Evolutionary conservation across 2,113 vertebrate species (phyloP).

Genomic region (Riparia riparia): DNA sequence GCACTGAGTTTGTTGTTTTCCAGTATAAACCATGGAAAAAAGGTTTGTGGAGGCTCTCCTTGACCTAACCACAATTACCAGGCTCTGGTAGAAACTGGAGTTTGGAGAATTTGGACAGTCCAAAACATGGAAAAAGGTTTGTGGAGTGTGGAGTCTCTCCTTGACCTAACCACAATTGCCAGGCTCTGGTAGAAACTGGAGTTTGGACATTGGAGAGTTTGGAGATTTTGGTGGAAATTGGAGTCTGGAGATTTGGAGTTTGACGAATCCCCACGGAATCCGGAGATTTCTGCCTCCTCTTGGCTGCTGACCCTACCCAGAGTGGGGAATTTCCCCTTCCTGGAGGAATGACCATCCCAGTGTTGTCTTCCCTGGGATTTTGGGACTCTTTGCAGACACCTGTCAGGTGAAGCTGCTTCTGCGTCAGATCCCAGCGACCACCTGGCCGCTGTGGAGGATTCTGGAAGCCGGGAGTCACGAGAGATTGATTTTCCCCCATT

Average conservation of each 20-base stretch:
- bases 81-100: neutral
- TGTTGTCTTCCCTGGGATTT: fast-evolving
- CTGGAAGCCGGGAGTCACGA: neutral
- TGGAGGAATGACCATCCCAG: fast-evolving
- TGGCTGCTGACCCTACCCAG: neutral
- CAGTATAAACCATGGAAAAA: neutral
- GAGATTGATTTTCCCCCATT: neutral
- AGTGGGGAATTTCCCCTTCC: fast-evolving
- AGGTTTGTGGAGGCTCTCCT: neutral
- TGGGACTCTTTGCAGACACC: neutral
- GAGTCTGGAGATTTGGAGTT: too few species aligned
- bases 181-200: too few species aligned
- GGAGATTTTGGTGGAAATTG: too few species aligned
- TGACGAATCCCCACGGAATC: too few species aligned
- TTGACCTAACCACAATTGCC: too few species aligned
- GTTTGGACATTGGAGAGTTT: too few species aligned
- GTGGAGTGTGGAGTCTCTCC: too few species aligned
- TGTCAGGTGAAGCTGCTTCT: neutral
- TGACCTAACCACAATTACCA: too few species aligned
- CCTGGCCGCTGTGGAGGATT: neutral
- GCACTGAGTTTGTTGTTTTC: neutral
- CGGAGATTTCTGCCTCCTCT: neutral
- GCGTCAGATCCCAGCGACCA: neutral
- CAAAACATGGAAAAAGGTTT: too few species aligned
- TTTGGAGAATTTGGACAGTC: too few species aligned